Percentiles rank a stretch among this genome's conserved stretches.
Evolutionary conservation across 1,140 invertebrate genomes (phyloP).

Genomic region (Spodoptera frugiperda): DNA sequence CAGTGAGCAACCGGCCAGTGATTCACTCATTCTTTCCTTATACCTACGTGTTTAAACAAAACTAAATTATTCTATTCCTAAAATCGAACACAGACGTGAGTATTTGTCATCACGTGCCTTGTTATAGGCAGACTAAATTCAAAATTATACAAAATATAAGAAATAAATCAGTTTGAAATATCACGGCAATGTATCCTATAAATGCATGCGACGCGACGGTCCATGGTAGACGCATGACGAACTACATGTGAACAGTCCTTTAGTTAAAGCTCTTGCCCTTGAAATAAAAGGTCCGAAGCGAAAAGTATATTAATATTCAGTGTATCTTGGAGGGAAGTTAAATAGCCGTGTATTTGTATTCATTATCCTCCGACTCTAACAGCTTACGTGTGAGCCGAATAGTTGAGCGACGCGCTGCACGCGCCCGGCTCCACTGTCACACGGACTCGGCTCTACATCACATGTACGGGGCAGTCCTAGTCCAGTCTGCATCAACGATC

Average conservation of each 20-base stretch:
- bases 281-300: conserved; percentile 64
- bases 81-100: too few species aligned
- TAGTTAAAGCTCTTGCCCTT: conserved; percentile 58
- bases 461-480: too few species aligned
- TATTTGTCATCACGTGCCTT: too few species aligned
- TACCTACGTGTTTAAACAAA: neutral
- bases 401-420: conserved; percentile 49
- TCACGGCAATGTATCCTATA: too few species aligned
- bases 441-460: too few species aligned
- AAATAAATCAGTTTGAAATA: too few species aligned
- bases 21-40: conserved; percentile 3
- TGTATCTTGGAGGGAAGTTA: conserved; percentile 71
- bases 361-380: conserved; percentile 68
- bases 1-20: neutral
- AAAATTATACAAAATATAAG: too few species aligned
- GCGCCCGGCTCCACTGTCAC: conserved; percentile 38
- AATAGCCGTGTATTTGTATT: conserved; percentile 79
- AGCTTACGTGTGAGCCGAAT: conserved; percentile 70
- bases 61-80: too few species aligned
- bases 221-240: too few species aligned
- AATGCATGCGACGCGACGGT: too few species aligned
- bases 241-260: conserved; percentile 47
- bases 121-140: too few species aligned
- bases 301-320: conserved; percentile 74
- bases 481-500: too few species aligned